Evolutionary conservation across 2,888 invertebrate species (phyloP).

Genomic region (Eudasyphora cyanicolor): DNA sequence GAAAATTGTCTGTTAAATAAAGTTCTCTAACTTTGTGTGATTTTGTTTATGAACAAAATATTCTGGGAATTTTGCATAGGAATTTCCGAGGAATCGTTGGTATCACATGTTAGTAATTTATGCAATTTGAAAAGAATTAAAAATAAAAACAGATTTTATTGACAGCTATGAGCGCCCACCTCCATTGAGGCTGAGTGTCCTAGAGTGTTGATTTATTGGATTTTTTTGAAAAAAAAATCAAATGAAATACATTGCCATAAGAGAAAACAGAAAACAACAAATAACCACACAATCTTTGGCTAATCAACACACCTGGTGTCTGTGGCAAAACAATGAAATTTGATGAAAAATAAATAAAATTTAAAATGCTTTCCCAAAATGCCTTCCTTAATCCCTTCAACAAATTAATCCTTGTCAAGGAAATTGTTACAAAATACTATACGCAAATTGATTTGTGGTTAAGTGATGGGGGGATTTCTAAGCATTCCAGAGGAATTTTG

Average conservation of each 20-base stretch:
- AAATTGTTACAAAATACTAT: background rate
- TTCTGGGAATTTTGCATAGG: background rate
- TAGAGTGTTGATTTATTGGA: background rate
- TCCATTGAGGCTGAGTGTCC: no score
- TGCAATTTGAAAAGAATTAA: background rate
- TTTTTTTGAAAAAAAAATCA: background rate
- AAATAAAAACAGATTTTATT: background rate
- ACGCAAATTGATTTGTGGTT: background rate
- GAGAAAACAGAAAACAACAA: background rate
- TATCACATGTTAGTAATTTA: constrained; percentile 6
- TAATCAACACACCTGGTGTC: background rate
- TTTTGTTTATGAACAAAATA: background rate
- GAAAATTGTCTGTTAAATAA: no score
- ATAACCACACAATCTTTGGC: no score
- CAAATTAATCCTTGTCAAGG: background rate
- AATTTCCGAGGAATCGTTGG: background rate
- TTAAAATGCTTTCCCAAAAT: background rate
- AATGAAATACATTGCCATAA: background rate
- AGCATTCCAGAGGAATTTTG: background rate
- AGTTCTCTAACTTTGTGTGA: background rate
- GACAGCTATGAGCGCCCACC: no score
- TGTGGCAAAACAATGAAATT: background rate
- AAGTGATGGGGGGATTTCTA: background rate
- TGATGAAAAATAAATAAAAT: background rate
- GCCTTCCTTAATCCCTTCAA: background rate